Conservation (phyloP, 2,797 vertebrate genomes). For the Chelon labrosus region DNA sequence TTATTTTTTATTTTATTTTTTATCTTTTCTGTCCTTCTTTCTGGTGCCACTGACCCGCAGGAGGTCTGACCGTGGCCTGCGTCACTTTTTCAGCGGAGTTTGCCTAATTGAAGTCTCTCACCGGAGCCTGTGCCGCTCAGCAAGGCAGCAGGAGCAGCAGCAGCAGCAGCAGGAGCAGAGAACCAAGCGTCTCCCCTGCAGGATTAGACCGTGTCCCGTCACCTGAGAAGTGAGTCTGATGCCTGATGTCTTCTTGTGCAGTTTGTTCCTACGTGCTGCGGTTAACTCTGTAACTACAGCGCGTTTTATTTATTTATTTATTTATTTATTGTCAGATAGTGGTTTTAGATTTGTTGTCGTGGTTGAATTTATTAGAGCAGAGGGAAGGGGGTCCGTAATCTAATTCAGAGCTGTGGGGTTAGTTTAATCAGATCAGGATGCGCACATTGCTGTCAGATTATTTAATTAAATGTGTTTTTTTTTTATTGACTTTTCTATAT, state of each 20-base stretch:
- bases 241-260: too few relatives aligned
- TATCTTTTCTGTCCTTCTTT: slow-evolving; percentile 14
- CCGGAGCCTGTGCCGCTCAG: slow-evolving; percentile 5
- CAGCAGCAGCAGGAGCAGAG: background rate
- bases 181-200: slow-evolving; percentile 20
- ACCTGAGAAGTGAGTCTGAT: slow-evolving; percentile 63
- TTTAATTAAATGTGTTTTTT: background rate
- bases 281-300: slow-evolving; percentile 2
- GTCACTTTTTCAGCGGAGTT: slow-evolving; percentile 61
- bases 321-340: background rate
- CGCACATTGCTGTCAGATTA: background rate
- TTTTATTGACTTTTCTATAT: too few relatives aligned
- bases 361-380: background rate
- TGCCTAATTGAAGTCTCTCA: slow-evolving; percentile 7
- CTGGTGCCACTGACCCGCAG: slow-evolving; percentile 57
- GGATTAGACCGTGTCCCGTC: slow-evolving; percentile 34
- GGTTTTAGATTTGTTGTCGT: background rate
- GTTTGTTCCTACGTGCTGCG: slow-evolving; percentile 2
- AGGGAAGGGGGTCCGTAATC: slow-evolving; percentile 1
- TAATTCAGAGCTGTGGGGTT: background rate
- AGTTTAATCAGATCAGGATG: slow-evolving; percentile 6
- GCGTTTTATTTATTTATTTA: background rate
- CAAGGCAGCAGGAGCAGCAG: slow-evolving; percentile 22
- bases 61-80: slow-evolving; percentile 43
- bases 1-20: slow-evolving; percentile 6